A percentile compares a stretch with the other conserved stretches of the same genome.
Conservation (phyloP, 64 coral and sea anemone genomes). For the Montipora capricornis region DNA sequence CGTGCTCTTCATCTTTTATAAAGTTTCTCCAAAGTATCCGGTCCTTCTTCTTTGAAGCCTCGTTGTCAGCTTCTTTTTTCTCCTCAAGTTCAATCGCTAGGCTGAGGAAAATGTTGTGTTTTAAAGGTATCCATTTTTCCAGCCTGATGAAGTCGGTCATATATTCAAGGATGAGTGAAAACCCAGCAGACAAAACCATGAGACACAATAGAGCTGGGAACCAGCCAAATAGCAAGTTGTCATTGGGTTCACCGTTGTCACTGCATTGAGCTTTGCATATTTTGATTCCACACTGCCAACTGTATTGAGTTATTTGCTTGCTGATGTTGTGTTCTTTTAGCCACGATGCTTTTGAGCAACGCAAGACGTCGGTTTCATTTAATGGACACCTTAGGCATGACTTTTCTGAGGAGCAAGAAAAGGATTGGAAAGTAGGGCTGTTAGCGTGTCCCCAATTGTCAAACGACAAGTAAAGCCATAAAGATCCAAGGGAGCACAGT, state of each 20-base stretch:
- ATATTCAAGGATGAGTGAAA: not conserved
- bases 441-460: not conserved
- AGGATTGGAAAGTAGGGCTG: not conserved
- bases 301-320: not conserved
- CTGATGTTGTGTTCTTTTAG: not conserved
- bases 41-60: not conserved
- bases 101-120: constrained; percentile 12
- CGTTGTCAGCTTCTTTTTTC: not conserved
- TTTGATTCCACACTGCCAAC: not conserved
- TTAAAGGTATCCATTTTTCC: constrained; percentile 4
- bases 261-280: constrained; percentile 1
- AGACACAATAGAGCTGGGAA: not conserved
- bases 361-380: not conserved
- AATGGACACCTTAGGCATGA: not conserved
- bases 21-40: not conserved
- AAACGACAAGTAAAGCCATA: constrained; percentile 11
- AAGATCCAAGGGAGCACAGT: constrained; percentile 10
- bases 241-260: not conserved
- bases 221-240: not conserved
- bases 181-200: not conserved
- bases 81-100: not conserved
- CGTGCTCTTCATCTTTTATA: not conserved
- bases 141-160: constrained; percentile 12
- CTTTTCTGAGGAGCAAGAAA: not conserved
- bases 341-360: not conserved